Evolutionary conservation across 2,888 invertebrate species (phyloP).

Genomic region (Nomada lathburiana): DNA sequence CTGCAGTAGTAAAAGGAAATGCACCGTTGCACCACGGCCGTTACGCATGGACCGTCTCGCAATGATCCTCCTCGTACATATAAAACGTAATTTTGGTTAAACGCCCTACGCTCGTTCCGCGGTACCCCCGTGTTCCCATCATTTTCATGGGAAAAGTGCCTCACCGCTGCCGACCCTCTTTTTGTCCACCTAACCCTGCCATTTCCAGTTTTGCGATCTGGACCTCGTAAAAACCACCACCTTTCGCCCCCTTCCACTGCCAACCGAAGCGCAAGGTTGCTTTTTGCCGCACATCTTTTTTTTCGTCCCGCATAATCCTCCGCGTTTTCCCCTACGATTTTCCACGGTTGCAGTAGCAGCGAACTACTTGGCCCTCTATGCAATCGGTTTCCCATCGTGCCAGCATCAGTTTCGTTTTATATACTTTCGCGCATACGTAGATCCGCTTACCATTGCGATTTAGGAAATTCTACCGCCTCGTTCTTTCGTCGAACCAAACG

Average conservation of each 20-base stretch:
- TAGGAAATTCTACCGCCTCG: too few species aligned
- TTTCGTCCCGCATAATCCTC: conserved; percentile 4
- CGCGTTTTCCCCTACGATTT: not conserved
- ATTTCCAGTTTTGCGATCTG: conserved; percentile 20
- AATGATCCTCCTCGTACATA: conserved; percentile 53
- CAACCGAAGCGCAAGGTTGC: not conserved
- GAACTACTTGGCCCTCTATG: too few species aligned
- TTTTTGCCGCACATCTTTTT: not conserved
- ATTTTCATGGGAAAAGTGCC: conserved; percentile 48
- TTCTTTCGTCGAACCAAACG: too few species aligned
- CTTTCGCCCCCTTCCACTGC: too few species aligned
- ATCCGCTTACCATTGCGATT: too few species aligned
- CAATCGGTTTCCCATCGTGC: too few species aligned
- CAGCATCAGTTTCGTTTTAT: too few species aligned
- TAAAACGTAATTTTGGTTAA: conserved; percentile 62
- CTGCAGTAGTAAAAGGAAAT: conserved; percentile 66
- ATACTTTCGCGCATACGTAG: too few species aligned
- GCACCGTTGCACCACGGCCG: conserved; percentile 62
- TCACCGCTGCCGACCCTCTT: not conserved
- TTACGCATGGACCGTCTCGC: conserved; percentile 58
- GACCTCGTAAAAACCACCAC: conserved; percentile 5
- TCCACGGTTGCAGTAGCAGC: too few species aligned
- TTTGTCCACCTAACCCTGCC: conserved; percentile 18
- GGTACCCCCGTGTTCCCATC: conserved; percentile 35
- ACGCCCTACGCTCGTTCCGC: conserved; percentile 17